Percentiles rank a stretch among this genome's conserved stretches.
These are phyloP conservation scores for Drosophila aff. DNA, from an alignment of 1,140 invertebrate genomes.

Conservation along the genomic window DNA sequence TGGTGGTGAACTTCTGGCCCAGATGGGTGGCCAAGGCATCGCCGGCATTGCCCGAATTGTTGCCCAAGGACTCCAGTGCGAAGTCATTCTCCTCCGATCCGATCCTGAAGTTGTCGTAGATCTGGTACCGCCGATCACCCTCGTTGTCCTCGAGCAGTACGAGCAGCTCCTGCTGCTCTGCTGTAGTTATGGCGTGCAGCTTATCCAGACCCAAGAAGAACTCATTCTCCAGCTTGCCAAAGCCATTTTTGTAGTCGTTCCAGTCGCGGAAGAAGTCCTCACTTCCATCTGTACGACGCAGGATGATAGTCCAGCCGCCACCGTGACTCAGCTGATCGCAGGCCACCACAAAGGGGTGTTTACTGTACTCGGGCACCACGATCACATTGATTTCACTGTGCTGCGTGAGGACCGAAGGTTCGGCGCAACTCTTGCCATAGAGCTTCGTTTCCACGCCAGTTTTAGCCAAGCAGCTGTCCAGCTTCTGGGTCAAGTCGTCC, in stretches of 20 bases:
- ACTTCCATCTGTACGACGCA: slow-evolving; percentile 87
- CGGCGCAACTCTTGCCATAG: slow-evolving; percentile 34
- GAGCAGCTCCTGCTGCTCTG: slow-evolving; percentile 87
- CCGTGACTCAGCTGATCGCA: slow-evolving; percentile 39
- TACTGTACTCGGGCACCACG: slow-evolving; percentile 32
- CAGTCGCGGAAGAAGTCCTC: slow-evolving; percentile 88
- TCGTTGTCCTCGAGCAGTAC: slow-evolving; percentile 86
- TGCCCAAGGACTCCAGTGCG: slow-evolving; percentile 31
- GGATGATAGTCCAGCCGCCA: slow-evolving; percentile 80
- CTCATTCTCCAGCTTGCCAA: slow-evolving; percentile 87
- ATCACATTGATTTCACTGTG: slow-evolving; percentile 39
- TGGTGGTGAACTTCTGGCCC: slow-evolving; percentile 44
- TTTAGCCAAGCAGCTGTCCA: slow-evolving; percentile 23
- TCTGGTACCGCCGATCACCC: slow-evolving; percentile 11
- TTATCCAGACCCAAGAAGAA: slow-evolving; percentile 88
- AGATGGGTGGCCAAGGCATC: slow-evolving; percentile 45
- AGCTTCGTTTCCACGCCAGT: neutral
- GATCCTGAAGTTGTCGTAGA: slow-evolving; percentile 39
- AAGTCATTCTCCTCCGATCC: slow-evolving; percentile 18
- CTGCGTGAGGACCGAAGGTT: slow-evolving; percentile 25
- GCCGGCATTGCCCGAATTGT: slow-evolving; percentile 27
- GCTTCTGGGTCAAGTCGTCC: slow-evolving; percentile 21
- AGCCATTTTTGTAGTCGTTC: slow-evolving; percentile 88
- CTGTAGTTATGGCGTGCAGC: slow-evolving; percentile 86
- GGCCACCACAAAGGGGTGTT: slow-evolving; percentile 40